Base-by-base conservation (phyloP, 2,113 vertebrate genomes). In the Hippolais icterina region DNA sequence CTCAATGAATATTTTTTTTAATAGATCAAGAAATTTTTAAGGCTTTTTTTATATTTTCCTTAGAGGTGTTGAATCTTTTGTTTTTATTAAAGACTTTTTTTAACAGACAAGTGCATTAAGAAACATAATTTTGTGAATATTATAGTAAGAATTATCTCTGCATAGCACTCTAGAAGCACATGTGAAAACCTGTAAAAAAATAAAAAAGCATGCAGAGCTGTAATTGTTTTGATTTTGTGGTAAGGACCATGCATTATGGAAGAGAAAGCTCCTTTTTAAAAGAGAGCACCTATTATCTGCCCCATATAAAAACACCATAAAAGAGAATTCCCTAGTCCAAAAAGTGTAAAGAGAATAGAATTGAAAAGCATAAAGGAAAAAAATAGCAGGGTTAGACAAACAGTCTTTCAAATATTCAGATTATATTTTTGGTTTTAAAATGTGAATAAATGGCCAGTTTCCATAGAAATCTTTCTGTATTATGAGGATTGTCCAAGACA, bases 101-200 rank as follows among this genome's bases (percentile, higher is more conserved):
- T 90, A 97, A 96, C 74, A 96, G 85, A 91, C 46, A 90, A 37
- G 9, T 44, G 69, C 59, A 70, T 93, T 97, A 96, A 94, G 59
- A 87, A 97, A 59, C 50, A 59, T 60, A 2, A 54, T 86, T 93
- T 69, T 84, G 5, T 94, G 57, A 75, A 91, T 90, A 71, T 61
- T 93, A 94, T 46, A 92, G 66, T 60, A 90, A 79, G 42, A 90
- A 82, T 74, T 83, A 81, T 39, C 28, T 49, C 71, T 57, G 12
- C 22, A 56, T 69, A 92, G 57, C 37, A n/a, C 65, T 93, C 50
- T 92, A 72, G 37, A 87, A 79, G 21, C 15, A 88, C 15, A 25
- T 10, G 39, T 71, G 20, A 90, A 96, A 96, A 77, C 11, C 17
- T 49, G 15, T 31, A n/a, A 78, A 91, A 79, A 90, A 85, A 25